phyloP scores from a whole-genome alignment of 2,888 invertebrate species.

The Adelphocoris suturalis region DNA sequence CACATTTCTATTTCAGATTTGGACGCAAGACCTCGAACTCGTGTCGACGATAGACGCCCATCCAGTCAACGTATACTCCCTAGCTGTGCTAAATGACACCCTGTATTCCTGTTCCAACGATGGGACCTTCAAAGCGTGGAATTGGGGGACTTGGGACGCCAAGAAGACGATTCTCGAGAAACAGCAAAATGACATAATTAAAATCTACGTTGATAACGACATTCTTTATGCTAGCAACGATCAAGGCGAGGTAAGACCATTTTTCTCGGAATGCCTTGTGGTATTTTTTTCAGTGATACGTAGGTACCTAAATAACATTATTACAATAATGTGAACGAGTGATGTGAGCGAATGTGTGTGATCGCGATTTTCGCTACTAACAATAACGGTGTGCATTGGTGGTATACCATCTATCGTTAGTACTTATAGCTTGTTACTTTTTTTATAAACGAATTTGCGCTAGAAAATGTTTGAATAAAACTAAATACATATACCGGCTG shows the following conservation, averaged over 20 bases:
- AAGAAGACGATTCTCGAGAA: constrained; percentile 77
- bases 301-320: too few relatives aligned
- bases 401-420: too few relatives aligned
- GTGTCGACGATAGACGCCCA: constrained; percentile 81
- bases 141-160: constrained; percentile 79
- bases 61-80: constrained; percentile 82
- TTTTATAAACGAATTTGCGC: too few relatives aligned
- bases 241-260: constrained; percentile 81
- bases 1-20: constrained; percentile 78
- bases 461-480: too few relatives aligned
- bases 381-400: too few relatives aligned
- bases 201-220: constrained; percentile 78
- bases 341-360: too few relatives aligned
- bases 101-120: constrained; percentile 84
- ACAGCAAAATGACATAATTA: constrained; percentile 80
- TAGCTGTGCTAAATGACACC: constrained; percentile 81
- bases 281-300: too few relatives aligned
- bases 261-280: not conserved
- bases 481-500: too few relatives aligned
- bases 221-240: constrained; percentile 83
- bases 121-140: constrained; percentile 83
- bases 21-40: constrained; percentile 79
- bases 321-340: too few relatives aligned
- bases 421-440: too few relatives aligned
- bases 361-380: too few relatives aligned